These are phyloP conservation scores for Phymorhynchus buccinoides DNA, from an alignment of 1,140 invertebrate genomes.

Conservation along the genomic window DNA sequence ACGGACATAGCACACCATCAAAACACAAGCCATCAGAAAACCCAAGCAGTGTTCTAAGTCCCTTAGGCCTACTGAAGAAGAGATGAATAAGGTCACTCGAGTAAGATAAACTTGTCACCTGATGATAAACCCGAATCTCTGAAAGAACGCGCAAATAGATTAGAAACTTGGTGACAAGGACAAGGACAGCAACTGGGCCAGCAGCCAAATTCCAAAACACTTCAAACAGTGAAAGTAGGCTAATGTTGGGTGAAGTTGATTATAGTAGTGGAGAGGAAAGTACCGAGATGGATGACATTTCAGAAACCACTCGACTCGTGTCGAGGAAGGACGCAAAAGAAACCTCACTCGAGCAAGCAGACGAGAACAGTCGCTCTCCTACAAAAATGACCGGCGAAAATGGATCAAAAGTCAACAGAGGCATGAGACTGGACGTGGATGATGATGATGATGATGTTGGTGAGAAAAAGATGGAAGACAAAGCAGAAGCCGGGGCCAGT, in stretches of 20 bases:
- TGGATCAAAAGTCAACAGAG: conserved; percentile 6
- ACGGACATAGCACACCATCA: neutral
- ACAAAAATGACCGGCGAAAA: neutral
- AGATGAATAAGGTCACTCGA: neutral
- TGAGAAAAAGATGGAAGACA: neutral
- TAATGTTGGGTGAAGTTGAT: conserved; percentile 17
- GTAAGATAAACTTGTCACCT: neutral
- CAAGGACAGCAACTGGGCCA: neutral
- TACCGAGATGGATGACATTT: conserved; percentile 19
- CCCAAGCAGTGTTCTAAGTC: neutral
- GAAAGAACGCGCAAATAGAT: neutral
- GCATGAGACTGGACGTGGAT: neutral
- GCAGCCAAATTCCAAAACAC: neutral
- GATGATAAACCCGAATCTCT: neutral
- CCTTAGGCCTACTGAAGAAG: neutral
- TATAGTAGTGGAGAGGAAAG: neutral
- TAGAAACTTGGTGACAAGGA: neutral
- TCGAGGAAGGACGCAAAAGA: neutral
- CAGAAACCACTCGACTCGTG: conserved; percentile 29
- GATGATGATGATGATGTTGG: neutral
- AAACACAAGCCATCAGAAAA: neutral
- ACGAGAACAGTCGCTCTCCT: neutral
- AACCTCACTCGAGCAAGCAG: neutral
- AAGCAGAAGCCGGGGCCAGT: neutral
- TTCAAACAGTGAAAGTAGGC: neutral